Evolutionary conservation across 1,140 invertebrate species (phyloP).

Genomic region (Phthorimaea operculella): DNA sequence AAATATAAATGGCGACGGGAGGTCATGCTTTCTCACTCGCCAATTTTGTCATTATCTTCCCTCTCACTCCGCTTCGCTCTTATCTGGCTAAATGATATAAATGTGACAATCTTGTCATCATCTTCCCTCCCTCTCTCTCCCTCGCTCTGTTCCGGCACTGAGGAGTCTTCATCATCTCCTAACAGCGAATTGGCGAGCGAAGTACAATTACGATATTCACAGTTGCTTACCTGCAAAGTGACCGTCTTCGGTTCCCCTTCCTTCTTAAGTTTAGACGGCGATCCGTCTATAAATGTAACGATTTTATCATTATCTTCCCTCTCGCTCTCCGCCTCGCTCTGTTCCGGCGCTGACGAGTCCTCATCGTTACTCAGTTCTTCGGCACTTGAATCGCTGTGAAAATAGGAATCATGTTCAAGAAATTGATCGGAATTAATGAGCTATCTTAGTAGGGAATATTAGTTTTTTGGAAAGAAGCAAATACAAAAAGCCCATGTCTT

Average conservation of each 20-base stretch:
- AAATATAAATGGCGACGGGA: no score
- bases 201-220: no score
- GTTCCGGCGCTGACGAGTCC: constrained; percentile 75
- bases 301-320: constrained; percentile 39
- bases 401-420: background rate
- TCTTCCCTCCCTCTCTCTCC: constrained; percentile 56
- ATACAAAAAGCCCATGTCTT: no score
- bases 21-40: no score
- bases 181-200: no score
- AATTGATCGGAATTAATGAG: no score
- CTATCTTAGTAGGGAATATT: background rate
- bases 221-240: constrained; percentile 38
- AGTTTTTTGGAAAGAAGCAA: no score
- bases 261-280: constrained; percentile 25
- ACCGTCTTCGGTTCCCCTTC: constrained; percentile 41
- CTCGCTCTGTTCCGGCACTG: constrained; percentile 70
- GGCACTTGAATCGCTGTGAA: constrained; percentile 75
- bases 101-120: constrained; percentile 36
- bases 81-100: no score
- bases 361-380: constrained; percentile 79
- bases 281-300: constrained; percentile 37
- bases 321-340: constrained; percentile 60
- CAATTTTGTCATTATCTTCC: no score
- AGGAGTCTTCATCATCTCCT: constrained; percentile 77
- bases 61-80: no score